phyloP scores from a whole-genome alignment of 2,113 vertebrate genomes.

The Elephas maximus region DNA sequence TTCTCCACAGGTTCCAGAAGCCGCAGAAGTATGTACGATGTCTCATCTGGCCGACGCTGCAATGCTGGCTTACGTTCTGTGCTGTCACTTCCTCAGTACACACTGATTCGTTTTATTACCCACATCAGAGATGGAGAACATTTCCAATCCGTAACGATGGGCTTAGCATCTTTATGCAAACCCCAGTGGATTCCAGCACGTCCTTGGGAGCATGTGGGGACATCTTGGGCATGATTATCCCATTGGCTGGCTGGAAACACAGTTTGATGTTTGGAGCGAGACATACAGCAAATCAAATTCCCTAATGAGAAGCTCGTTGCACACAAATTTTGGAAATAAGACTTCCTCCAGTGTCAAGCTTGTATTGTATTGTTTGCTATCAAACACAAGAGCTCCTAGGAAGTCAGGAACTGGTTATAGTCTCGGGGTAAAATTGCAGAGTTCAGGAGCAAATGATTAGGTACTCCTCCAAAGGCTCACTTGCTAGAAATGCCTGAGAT shows the following conservation, averaged over 20 bases:
- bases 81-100: background rate
- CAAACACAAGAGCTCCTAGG: background rate
- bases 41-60: background rate
- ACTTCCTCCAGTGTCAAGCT: background rate
- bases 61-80: background rate
- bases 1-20: background rate
- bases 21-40: background rate
- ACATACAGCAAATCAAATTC: conserved; percentile 63
- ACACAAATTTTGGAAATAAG: conserved; percentile 64
- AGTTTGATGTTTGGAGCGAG: conserved; percentile 66
- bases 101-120: conserved; percentile 65
- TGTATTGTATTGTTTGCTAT: background rate
- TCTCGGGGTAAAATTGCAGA: background rate
- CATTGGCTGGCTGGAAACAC: conserved; percentile 52
- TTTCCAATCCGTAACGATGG: conserved; percentile 64
- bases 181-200: background rate
- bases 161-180: conserved; percentile 50
- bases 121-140: conserved; percentile 13
- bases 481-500: background rate
- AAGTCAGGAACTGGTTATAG: background rate
- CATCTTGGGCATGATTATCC: conserved; percentile 68
- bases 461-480: background rate
- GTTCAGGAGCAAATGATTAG: background rate
- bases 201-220: conserved; percentile 63
- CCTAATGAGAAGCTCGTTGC: conserved; percentile 51